phyloP scores from a whole-genome alignment of 2,113 vertebrate genomes.

The Morone saxatilis region DNA sequence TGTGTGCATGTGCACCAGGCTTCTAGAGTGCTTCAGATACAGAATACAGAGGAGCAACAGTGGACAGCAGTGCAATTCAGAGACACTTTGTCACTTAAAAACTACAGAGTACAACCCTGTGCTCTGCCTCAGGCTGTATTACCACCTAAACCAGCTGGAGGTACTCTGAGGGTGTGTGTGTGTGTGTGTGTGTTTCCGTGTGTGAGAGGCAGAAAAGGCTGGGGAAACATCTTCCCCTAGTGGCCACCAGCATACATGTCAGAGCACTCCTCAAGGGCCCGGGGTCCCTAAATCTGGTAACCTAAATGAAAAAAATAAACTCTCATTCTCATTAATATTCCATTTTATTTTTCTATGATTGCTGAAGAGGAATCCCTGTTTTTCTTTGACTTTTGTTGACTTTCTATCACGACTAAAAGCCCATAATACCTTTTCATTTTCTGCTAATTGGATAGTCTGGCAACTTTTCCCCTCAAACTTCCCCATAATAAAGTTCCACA shows the following conservation, averaged over 20 bases:
- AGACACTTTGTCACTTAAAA: conserved; percentile 14
- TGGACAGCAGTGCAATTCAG: not conserved
- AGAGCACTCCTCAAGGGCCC: not conserved
- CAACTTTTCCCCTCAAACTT: conserved; percentile 50
- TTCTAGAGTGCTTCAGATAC: not conserved
- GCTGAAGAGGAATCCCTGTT: not conserved
- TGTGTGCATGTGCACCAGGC: not conserved
- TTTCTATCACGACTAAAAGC: not conserved
- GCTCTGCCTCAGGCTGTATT: conserved; percentile 39
- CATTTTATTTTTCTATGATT: not conserved
- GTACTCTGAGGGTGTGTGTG: not conserved
- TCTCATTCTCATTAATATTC: not conserved
- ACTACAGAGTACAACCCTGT: not conserved
- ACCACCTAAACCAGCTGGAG: conserved; percentile 3
- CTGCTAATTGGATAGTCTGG: not conserved
- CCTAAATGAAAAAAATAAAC: not conserved
- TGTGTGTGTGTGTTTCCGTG: not conserved
- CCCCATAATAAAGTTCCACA: conserved; percentile 58
- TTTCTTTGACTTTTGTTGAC: not conserved
- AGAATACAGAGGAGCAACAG: not conserved
- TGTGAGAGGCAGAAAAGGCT: conserved; percentile 11
- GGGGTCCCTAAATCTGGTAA: not conserved
- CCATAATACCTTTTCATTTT: not conserved
- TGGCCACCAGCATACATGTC: conserved; percentile 51
- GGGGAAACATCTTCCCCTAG: conserved; percentile 79